A percentile compares a stretch with the other conserved stretches of the same genome.
These are phyloP conservation scores for Bicyclus anynana DNA, from an alignment of 1,140 invertebrate species.

Conservation along the genomic window DNA sequence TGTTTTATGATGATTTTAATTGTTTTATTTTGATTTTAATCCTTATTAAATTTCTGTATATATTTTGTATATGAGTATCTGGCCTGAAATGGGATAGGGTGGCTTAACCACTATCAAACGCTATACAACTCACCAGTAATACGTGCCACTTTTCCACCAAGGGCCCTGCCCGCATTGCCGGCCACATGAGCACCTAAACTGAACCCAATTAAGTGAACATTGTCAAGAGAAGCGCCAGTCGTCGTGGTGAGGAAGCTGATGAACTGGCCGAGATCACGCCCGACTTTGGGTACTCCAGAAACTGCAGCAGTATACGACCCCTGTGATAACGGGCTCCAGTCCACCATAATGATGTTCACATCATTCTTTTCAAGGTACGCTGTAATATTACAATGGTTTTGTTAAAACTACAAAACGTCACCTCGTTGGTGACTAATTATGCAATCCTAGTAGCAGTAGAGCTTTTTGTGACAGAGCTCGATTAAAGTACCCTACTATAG, in stretches of 20 bases:
- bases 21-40: too few species aligned
- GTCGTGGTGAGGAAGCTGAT: slow-evolving; percentile 62
- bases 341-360: slow-evolving; percentile 8
- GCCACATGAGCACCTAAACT: slow-evolving; percentile 92
- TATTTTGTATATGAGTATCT: too few species aligned
- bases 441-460: too few species aligned
- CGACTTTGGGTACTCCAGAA: slow-evolving; percentile 51
- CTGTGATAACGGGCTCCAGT: slow-evolving; percentile 5
- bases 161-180: slow-evolving; percentile 82
- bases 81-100: too few species aligned
- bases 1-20: too few species aligned
- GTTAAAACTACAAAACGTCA: too few species aligned
- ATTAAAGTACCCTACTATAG: too few species aligned
- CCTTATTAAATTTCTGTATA: too few species aligned
- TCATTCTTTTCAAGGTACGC: too few species aligned
- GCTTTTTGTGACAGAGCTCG: too few species aligned
- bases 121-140: slow-evolving; percentile 33
- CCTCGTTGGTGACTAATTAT: too few species aligned
- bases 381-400: too few species aligned
- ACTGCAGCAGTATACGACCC: slow-evolving; percentile 23
- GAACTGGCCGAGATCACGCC: slow-evolving; percentile 49
- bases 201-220: slow-evolving; percentile 92
- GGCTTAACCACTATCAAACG: neutral
- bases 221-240: slow-evolving; percentile 44
- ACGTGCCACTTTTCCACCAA: slow-evolving; percentile 38